Conservation (phyloP, 2,113 vertebrate species). For the Tylochromis polylepis region DNA sequence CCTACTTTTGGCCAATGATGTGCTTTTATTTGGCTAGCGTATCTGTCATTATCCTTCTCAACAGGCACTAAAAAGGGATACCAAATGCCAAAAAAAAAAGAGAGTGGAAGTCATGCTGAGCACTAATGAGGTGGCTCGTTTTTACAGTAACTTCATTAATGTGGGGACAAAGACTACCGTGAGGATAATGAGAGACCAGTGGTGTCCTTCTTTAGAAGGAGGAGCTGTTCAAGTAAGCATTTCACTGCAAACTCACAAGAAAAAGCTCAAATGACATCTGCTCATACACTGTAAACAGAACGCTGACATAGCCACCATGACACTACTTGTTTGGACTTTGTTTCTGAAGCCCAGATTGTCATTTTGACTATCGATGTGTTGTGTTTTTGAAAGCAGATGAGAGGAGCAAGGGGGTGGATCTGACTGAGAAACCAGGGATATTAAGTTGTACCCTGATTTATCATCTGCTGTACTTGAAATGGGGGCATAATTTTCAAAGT, state of each 20-base stretch:
- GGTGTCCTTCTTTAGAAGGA: neutral
- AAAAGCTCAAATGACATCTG: neutral
- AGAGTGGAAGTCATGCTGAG: neutral
- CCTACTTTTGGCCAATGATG: neutral
- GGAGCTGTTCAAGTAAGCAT: neutral
- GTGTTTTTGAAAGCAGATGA: neutral
- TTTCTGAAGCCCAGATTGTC: neutral
- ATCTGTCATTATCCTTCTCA: neutral
- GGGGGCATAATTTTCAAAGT: neutral
- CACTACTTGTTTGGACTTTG: neutral
- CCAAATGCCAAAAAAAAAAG: neutral
- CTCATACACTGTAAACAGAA: neutral
- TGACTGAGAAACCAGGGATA: neutral
- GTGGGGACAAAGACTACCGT: neutral
- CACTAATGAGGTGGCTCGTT: conserved; percentile 8
- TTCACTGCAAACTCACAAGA: neutral
- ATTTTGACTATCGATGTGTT: neutral
- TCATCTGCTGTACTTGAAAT: neutral
- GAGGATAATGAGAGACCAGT: neutral
- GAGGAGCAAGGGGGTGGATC: neutral
- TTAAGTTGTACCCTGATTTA: neutral
- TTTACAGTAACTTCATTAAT: neutral
- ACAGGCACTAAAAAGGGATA: neutral
- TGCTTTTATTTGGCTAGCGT: neutral
- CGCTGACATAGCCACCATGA: neutral